phyloP scores from a whole-genome alignment of 2,113 vertebrate species.

The Sylvicapra grimmia region DNA sequence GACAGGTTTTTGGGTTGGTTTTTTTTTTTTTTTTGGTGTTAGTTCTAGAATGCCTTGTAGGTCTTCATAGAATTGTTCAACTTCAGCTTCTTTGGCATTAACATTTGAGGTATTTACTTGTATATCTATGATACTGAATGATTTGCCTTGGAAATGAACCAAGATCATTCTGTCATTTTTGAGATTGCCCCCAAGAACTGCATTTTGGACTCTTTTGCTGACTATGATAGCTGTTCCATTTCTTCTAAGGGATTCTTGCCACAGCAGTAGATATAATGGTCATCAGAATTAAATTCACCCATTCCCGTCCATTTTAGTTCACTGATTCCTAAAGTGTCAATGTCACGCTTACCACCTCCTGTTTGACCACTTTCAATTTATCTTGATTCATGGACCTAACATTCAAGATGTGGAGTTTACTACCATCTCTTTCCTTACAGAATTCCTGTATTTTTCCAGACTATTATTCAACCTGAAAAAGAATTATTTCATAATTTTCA shows the following conservation, averaged over 20 bases:
- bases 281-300: neutral
- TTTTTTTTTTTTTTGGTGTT: neutral
- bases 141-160: neutral
- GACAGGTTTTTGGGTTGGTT: neutral
- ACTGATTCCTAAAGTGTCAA: neutral
- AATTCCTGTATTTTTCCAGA: neutral
- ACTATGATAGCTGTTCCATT: neutral
- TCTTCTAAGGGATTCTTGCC: neutral
- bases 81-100: neutral
- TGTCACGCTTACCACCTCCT: neutral
- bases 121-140: neutral
- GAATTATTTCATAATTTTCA: neutral
- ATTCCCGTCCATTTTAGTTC: neutral
- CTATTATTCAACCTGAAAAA: neutral
- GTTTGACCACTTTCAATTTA: neutral
- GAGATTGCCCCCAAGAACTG: neutral
- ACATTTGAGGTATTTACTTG: neutral
- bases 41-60: neutral
- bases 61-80: neutral
- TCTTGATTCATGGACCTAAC: neutral
- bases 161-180: neutral
- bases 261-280: neutral
- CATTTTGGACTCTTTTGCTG: neutral
- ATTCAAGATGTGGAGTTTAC: neutral
- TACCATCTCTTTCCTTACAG: neutral